Percentiles rank a stretch among this genome's conserved stretches.
Conservation (phyloP, 1,140 invertebrate species). For the Steinernema feltiae region DNA sequence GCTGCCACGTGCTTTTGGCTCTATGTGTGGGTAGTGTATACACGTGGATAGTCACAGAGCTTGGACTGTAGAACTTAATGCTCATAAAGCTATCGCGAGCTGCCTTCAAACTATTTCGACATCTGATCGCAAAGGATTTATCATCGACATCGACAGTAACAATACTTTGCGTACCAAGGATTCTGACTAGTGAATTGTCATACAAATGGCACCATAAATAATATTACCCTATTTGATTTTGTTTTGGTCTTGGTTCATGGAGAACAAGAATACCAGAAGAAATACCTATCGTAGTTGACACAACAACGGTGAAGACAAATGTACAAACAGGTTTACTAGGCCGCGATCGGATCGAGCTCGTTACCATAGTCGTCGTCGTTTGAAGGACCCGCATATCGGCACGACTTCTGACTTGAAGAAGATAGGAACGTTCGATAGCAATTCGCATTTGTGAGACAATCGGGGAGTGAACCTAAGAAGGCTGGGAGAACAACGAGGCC, state of each 20-base stretch:
- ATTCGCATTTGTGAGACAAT: conserved; percentile 39
- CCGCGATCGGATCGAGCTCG: background rate
- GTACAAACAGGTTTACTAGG: conserved; percentile 7
- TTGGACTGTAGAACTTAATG: too few relatives aligned
- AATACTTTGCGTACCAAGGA: background rate
- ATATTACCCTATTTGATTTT: background rate
- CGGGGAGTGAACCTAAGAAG: conserved; percentile 54
- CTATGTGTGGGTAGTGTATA: too few relatives aligned
- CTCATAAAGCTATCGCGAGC: too few relatives aligned
- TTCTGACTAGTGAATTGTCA: conserved; percentile 6
- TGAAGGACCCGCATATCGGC: background rate
- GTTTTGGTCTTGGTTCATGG: background rate
- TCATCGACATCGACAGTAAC: background rate
- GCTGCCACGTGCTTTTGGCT: too few relatives aligned
- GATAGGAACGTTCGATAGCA: conserved; percentile 38
- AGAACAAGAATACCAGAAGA: background rate
- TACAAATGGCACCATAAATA: conserved; percentile 4
- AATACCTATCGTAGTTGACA: background rate
- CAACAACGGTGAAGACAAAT: background rate
- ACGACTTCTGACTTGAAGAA: conserved; percentile 33
- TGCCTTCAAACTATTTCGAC: too few relatives aligned
- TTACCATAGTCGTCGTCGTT: conserved; percentile 7
- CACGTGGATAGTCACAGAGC: too few relatives aligned
- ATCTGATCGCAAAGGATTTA: too few relatives aligned
- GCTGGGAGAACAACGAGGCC: conserved; percentile 59